Base-by-base conservation (phyloP, 2,797 vertebrate genomes). In the Distichodus sexfasciatus region DNA sequence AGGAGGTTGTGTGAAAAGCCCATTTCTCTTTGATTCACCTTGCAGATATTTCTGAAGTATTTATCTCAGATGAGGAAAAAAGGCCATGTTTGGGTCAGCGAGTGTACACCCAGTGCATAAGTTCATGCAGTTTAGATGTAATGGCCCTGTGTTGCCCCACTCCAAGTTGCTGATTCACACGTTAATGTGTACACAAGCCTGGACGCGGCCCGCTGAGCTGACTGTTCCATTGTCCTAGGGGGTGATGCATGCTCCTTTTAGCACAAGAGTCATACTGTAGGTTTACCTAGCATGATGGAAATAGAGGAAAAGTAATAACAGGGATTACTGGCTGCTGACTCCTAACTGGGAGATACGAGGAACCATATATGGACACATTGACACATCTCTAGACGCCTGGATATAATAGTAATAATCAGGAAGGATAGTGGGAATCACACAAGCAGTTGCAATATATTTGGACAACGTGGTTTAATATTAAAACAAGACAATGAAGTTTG, bases 201-300 rank as follows among this genome's bases (percentile, higher is more conserved):
- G 81, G 78, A 82, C 77, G 66, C 7, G 78, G 69, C 79, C 72
- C 76, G 79, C 83, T 79, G 79, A 80, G 74, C 53, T 41, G 64
- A 80, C 82, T 82, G 66, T 75, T 84, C 74, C 71, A 57, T 70
- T 71, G 77, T 80, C 46, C 72, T 63, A 14, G 36, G 50, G 31
- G 41, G 66, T 80, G 60, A 57, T 74, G 46, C 17, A 50, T 72
- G 66, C 48, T 71, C 65, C 54, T 62, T 57, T 51, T 66, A 78
- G 66, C 53, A 53, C 69, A 41, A 58, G 51, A 68, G 64, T 80
- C 76, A 81, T 35, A 66, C 57, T 53, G 35, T 26, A 64, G 26
- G 17, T 63, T 60, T 69, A 57, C 63, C 62, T 46, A 50, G 67
- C 47, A 44, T 61, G 62, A 57, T 51, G 43, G 47, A 74, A 71